Percentiles rank a stretch among this genome's conserved stretches.
Conservation (phyloP, 1,140 invertebrate species). For the Elymnias hypermnestra region DNA sequence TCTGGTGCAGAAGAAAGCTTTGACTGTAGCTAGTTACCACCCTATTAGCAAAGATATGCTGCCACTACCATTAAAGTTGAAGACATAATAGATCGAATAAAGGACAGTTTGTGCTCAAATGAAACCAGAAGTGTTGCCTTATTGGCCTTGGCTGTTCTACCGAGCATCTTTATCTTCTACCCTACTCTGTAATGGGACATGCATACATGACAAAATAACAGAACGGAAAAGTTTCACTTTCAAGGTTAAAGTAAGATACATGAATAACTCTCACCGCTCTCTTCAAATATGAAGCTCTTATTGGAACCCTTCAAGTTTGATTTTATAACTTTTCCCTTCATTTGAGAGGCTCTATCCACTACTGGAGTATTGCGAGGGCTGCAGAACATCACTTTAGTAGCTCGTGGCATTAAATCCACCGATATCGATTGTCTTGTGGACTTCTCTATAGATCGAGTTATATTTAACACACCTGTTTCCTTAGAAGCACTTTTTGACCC, state of each 20-base stretch:
- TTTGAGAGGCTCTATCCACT: conserved; percentile 27
- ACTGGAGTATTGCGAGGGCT: conserved; percentile 48
- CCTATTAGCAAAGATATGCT: no score
- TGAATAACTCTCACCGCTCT: conserved; percentile 39
- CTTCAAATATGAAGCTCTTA: conserved; percentile 64
- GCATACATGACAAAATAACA: no score
- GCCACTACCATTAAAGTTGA: no score
- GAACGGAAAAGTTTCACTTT: no score
- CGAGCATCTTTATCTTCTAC: no score
- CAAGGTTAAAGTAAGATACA: background rate
- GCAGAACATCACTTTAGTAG: conserved; percentile 63
- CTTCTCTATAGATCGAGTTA: conserved; percentile 65
- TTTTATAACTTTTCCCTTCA: conserved; percentile 60
- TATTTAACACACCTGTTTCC: conserved; percentile 43
- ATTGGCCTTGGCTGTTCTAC: no score
- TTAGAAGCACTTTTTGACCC: conserved; percentile 29
- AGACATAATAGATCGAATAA: no score
- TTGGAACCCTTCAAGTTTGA: conserved; percentile 69
- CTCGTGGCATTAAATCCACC: conserved; percentile 24
- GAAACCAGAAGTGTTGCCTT: no score
- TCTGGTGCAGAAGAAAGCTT: conserved; percentile 7
- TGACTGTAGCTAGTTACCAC: no score
- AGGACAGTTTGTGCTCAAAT: no score
- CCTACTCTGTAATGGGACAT: no score
- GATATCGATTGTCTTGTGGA: conserved; percentile 25